Conservation (phyloP, 2,797 vertebrate species). For the Sandelia bainsii region DNA sequence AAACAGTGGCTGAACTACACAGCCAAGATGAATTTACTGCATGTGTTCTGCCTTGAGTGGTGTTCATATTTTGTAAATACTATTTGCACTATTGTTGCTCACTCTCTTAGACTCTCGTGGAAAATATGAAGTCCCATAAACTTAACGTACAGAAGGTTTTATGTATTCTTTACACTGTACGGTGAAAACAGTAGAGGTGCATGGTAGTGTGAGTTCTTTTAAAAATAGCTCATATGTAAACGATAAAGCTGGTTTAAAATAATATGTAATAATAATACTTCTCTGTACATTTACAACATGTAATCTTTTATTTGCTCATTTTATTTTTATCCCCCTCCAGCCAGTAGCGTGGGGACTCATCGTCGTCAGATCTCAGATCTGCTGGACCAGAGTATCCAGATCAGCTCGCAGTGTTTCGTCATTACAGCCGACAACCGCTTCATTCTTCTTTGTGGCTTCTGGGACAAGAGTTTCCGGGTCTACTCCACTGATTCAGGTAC, state of each 20-base stretch:
- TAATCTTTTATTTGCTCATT: not conserved
- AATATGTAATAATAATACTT: not conserved
- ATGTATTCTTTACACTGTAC: slow-evolving; percentile 45
- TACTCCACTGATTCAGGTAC: slow-evolving; percentile 97
- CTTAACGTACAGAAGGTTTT: slow-evolving; percentile 65
- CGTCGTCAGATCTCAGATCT: slow-evolving; percentile 96
- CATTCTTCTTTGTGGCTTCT: slow-evolving; percentile 97
- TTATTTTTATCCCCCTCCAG: slow-evolving; percentile 63
- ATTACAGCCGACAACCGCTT: slow-evolving; percentile 96
- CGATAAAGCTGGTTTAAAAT: too few species aligned
- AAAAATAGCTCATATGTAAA: slow-evolving; percentile 21
- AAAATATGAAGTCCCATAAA: slow-evolving; percentile 66
- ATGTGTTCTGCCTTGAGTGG: slow-evolving; percentile 32
- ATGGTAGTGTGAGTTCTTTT: slow-evolving; percentile 23
- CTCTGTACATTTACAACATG: slow-evolving; percentile 14
- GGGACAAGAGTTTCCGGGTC: slow-evolving; percentile 98
- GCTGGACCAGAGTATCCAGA: slow-evolving; percentile 96
- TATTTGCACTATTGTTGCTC: slow-evolving; percentile 43
- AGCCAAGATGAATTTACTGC: slow-evolving; percentile 50
- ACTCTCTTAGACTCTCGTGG: slow-evolving; percentile 52
- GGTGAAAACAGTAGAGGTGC: slow-evolving; percentile 41
- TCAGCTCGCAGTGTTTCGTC: slow-evolving; percentile 95
- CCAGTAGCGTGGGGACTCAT: slow-evolving; percentile 90
- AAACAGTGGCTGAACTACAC: slow-evolving; percentile 19
- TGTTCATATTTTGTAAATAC: slow-evolving; percentile 49